phyloP scores from a whole-genome alignment of 2,888 invertebrate species.

The Lacanobia wlatinum region DNA sequence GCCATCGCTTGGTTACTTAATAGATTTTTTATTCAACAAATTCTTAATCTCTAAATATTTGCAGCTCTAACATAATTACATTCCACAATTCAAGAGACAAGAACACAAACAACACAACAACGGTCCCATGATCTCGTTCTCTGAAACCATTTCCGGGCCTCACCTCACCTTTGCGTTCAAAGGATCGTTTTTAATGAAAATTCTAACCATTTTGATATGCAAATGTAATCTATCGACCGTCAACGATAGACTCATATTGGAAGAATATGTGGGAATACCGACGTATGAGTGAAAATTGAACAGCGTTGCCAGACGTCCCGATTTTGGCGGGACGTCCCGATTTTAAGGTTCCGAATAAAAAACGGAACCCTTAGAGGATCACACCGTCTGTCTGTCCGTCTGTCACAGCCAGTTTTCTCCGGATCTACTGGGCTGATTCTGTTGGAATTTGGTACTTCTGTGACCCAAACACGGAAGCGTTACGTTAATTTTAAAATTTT shows the following conservation, averaged over 20 bases:
- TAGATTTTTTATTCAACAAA: neutral
- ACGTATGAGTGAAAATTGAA: neutral
- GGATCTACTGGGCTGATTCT: too few relatives aligned
- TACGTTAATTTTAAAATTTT: too few relatives aligned
- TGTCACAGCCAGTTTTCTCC: too few relatives aligned
- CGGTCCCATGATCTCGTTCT: conserved; percentile 25
- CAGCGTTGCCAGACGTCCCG: too few relatives aligned
- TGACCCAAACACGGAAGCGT: too few relatives aligned
- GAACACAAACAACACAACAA: conserved; percentile 29
- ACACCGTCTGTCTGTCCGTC: too few relatives aligned
- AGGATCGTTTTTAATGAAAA: conserved; percentile 68
- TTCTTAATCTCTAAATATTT: neutral
- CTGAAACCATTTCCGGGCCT: conserved; percentile 49
- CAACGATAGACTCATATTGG: conserved; percentile 41
- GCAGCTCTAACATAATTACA: neutral
- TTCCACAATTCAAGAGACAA: conserved; percentile 12
- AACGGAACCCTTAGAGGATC: too few relatives aligned
- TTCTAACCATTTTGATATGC: conserved; percentile 67
- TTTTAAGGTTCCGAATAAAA: too few relatives aligned
- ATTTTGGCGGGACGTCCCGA: too few relatives aligned
- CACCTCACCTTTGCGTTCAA: conserved; percentile 57
- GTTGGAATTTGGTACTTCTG: too few relatives aligned
- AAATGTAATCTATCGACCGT: conserved; percentile 62
- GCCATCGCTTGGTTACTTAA: too few relatives aligned
- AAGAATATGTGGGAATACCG: conserved; percentile 31